These are phyloP conservation scores for Ascidia mentula DNA, from an alignment of 23 tunicate species.

Conservation along the genomic window DNA sequence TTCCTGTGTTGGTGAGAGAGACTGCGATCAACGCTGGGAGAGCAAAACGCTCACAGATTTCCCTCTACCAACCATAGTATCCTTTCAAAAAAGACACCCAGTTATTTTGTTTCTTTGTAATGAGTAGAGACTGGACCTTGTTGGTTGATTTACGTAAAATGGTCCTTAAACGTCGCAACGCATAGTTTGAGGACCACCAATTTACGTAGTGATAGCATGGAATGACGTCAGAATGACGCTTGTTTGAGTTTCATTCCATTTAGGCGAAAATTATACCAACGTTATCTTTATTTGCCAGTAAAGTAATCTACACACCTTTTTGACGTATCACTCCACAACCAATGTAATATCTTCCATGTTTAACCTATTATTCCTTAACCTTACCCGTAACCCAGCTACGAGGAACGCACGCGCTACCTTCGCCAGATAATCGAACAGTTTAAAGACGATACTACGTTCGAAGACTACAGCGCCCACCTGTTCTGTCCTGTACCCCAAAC, in stretches of 20 bases:
- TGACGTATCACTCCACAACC: too few species aligned
- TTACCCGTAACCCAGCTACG: conserved; percentile 44
- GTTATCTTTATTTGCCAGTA: too few species aligned
- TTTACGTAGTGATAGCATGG: neutral
- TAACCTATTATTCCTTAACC: conserved; percentile 35
- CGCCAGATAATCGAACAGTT: conserved; percentile 69
- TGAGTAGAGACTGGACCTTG: too few species aligned
- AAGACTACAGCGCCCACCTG: conserved; percentile 72
- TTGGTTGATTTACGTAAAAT: too few species aligned
- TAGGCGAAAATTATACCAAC: too few species aligned
- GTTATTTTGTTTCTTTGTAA: too few species aligned
- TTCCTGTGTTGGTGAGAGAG: conserved; percentile 90
- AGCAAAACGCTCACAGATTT: conserved; percentile 77
- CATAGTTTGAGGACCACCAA: too few species aligned
- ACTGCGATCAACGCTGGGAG: conserved; percentile 95
- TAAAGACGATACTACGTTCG: conserved; percentile 69
- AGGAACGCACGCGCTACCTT: conserved; percentile 72
- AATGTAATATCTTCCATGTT: too few species aligned
- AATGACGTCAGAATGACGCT: too few species aligned
- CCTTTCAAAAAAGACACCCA: conserved; percentile 4
- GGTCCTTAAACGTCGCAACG: too few species aligned
- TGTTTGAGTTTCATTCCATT: too few species aligned
- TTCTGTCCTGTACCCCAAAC: conserved; percentile 55
- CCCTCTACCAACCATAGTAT: conserved; percentile 82
- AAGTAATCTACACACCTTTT: too few species aligned